Evolutionary conservation across 2,888 invertebrate species (phyloP).

Genomic region (Meganola albula): DNA sequence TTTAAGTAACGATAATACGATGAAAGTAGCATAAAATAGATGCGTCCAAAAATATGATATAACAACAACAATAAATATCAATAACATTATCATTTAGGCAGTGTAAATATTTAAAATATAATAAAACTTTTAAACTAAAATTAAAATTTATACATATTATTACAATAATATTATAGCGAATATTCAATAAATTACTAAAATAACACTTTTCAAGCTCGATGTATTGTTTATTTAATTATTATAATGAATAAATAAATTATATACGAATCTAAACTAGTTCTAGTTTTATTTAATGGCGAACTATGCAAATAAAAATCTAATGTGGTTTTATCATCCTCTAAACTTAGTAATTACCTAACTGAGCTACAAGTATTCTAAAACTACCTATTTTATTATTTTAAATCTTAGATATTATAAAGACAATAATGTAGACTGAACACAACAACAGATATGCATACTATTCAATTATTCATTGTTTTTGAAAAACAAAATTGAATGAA

Average conservation of each 20-base stretch:
- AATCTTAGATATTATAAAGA: slow-evolving; percentile 47
- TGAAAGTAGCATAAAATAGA: slow-evolving; percentile 64
- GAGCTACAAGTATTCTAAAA: slow-evolving; percentile 29
- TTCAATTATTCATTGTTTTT: slow-evolving; percentile 32
- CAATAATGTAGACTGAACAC: slow-evolving; percentile 44
- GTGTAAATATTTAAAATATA: slow-evolving; percentile 74
- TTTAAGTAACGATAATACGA: slow-evolving; percentile 57
- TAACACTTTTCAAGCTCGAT: slow-evolving; percentile 73
- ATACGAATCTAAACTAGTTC: slow-evolving; percentile 59
- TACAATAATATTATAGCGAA: slow-evolving; percentile 64
- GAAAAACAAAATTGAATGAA: slow-evolving; percentile 30
- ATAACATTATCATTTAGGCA: slow-evolving; percentile 72
- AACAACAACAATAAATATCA: slow-evolving; percentile 70
- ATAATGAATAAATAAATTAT: slow-evolving; percentile 37
- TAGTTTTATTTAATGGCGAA: slow-evolving; percentile 37
- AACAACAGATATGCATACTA: slow-evolving; percentile 25
- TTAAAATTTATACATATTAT: slow-evolving; percentile 48
- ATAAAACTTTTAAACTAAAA: slow-evolving; percentile 60
- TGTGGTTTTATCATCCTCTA: slow-evolving; percentile 72
- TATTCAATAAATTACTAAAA: slow-evolving; percentile 66
- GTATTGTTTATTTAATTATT: slow-evolving; percentile 52
- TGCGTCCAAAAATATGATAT: slow-evolving; percentile 73
- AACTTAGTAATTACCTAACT: slow-evolving; percentile 67
- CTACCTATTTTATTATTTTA: slow-evolving; percentile 31
- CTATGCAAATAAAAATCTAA: slow-evolving; percentile 65